These are phyloP conservation scores for Cotesia typhae DNA, from an alignment of 1,140 invertebrate genomes.

Conservation along the genomic window DNA sequence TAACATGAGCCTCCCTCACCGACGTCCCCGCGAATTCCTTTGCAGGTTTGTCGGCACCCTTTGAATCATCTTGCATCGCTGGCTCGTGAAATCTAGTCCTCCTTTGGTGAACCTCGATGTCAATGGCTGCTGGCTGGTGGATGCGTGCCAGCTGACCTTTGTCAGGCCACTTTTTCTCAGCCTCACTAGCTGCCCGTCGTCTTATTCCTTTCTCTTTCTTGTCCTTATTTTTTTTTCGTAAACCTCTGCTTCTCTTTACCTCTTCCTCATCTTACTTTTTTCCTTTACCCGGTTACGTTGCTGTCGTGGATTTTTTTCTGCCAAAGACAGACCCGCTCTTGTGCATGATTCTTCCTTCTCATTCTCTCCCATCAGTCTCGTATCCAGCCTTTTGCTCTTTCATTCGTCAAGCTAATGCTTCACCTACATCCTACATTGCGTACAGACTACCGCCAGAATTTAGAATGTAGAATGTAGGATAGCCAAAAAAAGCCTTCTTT, in stretches of 20 bases:
- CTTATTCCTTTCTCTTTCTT: conserved; percentile 39
- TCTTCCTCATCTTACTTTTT: conserved; percentile 37
- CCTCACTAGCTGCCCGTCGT: conserved; percentile 29
- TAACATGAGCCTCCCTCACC: conserved; percentile 35
- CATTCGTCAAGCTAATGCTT: conserved; percentile 47
- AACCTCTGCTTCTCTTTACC: conserved; percentile 31
- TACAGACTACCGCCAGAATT: conserved; percentile 3
- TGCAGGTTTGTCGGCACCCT: conserved; percentile 60
- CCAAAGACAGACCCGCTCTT: conserved; percentile 1
- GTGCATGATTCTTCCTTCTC: conserved; percentile 22
- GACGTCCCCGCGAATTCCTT: conserved; percentile 59
- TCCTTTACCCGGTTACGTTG: conserved; percentile 35
- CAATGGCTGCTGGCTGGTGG: conserved; percentile 54
- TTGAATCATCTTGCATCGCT: conserved; percentile 63
- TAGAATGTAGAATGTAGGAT: conserved; percentile 6
- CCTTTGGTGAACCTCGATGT: conserved; percentile 58
- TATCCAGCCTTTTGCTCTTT: conserved; percentile 31
- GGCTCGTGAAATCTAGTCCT: conserved; percentile 67
- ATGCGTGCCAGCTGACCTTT: conserved; percentile 54
- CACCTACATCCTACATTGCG: conserved; percentile 50
- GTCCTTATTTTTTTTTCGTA: conserved; percentile 32
- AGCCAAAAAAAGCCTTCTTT: conserved; percentile 13
- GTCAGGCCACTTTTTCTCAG: conserved; percentile 52
- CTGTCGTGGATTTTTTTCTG: conserved; percentile 34
- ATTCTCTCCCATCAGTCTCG: conserved; percentile 3